Evolutionary conservation across 2,113 vertebrate species (phyloP).

Genomic region (Cromileptes altivelis): DNA sequence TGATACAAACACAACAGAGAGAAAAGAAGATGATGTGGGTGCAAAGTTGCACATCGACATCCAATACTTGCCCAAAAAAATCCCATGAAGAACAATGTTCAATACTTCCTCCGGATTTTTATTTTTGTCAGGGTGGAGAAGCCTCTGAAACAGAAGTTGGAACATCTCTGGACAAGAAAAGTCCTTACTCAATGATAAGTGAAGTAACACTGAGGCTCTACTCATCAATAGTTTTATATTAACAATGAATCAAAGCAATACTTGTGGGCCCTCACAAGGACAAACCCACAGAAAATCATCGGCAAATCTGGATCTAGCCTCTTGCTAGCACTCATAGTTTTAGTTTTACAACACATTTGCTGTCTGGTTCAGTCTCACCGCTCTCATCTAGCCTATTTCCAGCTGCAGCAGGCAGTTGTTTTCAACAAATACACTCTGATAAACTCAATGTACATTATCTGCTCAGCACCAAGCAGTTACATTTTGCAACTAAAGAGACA

Average conservation of each 20-base stretch:
- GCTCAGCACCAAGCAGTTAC: background rate
- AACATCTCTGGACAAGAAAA: conserved; percentile 19
- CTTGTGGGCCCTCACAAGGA: background rate
- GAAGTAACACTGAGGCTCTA: background rate
- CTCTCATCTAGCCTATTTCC: background rate
- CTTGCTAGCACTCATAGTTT: conserved; percentile 11
- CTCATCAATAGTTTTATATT: conserved; percentile 41
- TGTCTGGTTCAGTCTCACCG: background rate
- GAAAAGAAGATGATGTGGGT: conserved; percentile 34
- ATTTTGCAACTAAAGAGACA: background rate
- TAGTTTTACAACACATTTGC: background rate
- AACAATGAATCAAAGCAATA: conserved; percentile 30
- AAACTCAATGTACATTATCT: background rate
- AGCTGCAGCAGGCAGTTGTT: background rate
- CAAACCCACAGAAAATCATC: background rate
- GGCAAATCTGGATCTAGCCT: background rate
- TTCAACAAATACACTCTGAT: background rate
- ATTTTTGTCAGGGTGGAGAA: conserved; percentile 48
- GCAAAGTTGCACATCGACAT: conserved; percentile 33
- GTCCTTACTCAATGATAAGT: conserved; percentile 23
- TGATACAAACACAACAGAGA: conserved; percentile 32
- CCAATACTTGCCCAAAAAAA: conserved; percentile 1
- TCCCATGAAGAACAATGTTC: conserved; percentile 29
- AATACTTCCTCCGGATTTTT: conserved; percentile 55
- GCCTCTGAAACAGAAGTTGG: conserved; percentile 36